phyloP scores from a whole-genome alignment of 1,140 invertebrate species.

The Nomia melanderi region DNA sequence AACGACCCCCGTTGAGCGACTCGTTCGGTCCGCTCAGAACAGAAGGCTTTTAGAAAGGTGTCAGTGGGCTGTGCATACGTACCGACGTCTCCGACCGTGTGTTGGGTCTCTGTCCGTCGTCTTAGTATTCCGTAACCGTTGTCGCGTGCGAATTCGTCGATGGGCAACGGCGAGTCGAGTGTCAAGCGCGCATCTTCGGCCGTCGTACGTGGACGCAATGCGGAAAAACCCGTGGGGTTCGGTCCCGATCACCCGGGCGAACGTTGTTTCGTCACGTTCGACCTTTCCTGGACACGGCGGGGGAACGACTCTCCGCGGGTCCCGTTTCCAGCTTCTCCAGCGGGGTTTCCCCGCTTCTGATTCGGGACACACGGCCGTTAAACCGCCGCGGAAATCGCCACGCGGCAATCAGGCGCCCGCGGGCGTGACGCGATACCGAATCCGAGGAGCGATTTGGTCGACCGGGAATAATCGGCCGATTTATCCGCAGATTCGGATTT shows the following conservation, averaged over 20 bases:
- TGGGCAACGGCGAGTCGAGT: conserved; percentile 31
- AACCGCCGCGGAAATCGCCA: not conserved
- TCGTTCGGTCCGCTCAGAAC: conserved; percentile 20
- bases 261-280: conserved; percentile 56
- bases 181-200: conserved; percentile 41
- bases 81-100: no score
- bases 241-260: no score
- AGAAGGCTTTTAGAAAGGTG: not conserved
- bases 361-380: not conserved
- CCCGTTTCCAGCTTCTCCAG: no score
- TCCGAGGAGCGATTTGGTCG: not conserved
- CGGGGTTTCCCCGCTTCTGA: not conserved
- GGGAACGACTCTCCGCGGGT: not conserved
- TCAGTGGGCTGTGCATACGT: no score
- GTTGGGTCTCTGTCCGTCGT: not conserved
- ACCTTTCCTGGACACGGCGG: conserved; percentile 46
- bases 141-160: conserved; percentile 39
- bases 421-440: not conserved
- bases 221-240: not conserved
- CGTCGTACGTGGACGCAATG: conserved; percentile 32
- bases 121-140: conserved; percentile 26
- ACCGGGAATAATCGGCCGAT: no score
- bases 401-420: not conserved
- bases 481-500: no score
- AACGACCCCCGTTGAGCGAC: conserved; percentile 28